Conservation (phyloP, 2,888 invertebrate species). For the Theodoxus fluviatilis region DNA sequence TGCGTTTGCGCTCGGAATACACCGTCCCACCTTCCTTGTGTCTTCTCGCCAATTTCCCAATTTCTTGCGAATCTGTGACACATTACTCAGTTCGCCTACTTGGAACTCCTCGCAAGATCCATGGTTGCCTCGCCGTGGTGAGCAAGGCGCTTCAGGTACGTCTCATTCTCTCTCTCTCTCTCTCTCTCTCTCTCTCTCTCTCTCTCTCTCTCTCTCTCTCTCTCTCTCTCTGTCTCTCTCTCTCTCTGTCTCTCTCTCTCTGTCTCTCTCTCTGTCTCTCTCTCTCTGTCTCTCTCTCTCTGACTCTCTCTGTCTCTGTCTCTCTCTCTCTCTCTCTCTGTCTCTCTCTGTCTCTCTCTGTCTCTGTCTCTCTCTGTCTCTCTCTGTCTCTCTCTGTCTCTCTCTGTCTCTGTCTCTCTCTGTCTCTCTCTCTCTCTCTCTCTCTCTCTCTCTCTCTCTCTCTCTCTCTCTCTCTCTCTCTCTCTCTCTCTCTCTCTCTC, state of each 20-base stretch:
- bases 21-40: too few relatives aligned
- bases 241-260: not conserved
- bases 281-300: not conserved
- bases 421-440: too few relatives aligned
- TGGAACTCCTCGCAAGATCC: too few relatives aligned
- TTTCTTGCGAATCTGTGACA: too few relatives aligned
- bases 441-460: not conserved
- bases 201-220: not conserved
- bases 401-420: not conserved
- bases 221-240: not conserved
- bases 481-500: not conserved
- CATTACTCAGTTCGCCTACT: too few relatives aligned
- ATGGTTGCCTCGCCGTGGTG: too few relatives aligned
- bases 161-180: slow-evolving; percentile 23
- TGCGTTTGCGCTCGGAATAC: too few relatives aligned
- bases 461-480: not conserved
- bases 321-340: slow-evolving; percentile 25
- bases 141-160: too few relatives aligned
- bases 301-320: slow-evolving; percentile 21
- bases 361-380: slow-evolving; percentile 8
- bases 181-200: slow-evolving; percentile 23
- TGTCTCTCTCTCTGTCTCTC: slow-evolving; percentile 8
- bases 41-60: too few relatives aligned
- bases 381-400: not conserved
- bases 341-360: slow-evolving; percentile 23